phyloP scores from a whole-genome alignment of 2,888 invertebrate species.

The Macrosiphum euphorbiae region DNA sequence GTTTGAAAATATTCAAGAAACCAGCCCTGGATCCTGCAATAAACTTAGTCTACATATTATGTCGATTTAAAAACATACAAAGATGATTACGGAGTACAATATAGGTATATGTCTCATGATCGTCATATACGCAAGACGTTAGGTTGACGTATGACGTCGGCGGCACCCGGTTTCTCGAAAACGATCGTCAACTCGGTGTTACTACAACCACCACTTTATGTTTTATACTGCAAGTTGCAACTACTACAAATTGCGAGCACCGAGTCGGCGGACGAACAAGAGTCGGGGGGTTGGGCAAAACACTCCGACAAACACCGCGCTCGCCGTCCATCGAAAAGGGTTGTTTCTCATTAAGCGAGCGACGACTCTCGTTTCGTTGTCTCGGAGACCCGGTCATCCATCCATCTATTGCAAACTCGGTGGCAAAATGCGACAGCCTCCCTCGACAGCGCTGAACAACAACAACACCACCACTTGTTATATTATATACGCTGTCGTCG shows the following conservation, averaged over 20 bases:
- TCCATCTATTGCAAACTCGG: neutral
- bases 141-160: neutral
- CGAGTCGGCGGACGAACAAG: neutral
- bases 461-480: slow-evolving; percentile 24
- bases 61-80: neutral
- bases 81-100: neutral
- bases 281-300: neutral
- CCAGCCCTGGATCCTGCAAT: neutral
- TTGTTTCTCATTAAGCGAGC: slow-evolving; percentile 58
- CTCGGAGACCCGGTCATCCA: slow-evolving; percentile 21
- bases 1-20: neutral
- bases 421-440: neutral
- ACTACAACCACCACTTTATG: neutral
- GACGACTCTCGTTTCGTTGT: neutral
- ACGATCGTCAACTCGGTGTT: neutral
- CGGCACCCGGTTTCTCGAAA: slow-evolving; percentile 35
- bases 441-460: neutral
- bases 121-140: neutral
- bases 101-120: neutral
- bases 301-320: neutral
- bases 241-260: neutral
- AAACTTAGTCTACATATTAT: neutral
- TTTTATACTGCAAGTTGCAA: neutral
- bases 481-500: slow-evolving; percentile 4
- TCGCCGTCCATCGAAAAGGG: slow-evolving; percentile 19